Percentiles rank a stretch among this genome's conserved stretches.
phyloP scores from a whole-genome alignment of 2,888 invertebrate genomes.

The Dryadula phaetusa region DNA sequence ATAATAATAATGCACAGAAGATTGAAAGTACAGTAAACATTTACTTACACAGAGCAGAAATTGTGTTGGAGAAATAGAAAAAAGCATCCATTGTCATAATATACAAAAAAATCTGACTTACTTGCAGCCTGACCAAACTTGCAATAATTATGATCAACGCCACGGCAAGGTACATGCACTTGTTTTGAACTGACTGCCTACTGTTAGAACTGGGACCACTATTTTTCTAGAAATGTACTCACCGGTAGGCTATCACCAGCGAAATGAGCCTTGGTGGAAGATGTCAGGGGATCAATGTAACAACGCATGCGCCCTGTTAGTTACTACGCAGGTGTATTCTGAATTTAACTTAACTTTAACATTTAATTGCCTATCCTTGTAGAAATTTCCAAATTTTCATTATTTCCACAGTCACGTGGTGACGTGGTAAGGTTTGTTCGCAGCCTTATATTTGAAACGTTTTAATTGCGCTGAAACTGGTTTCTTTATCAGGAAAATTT shows the following conservation, averaged over 20 bases:
- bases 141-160: slow-evolving; percentile 79
- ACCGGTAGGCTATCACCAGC: slow-evolving; percentile 67
- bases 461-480: not conserved
- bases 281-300: slow-evolving; percentile 59
- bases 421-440: not conserved
- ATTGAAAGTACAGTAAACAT: slow-evolving; percentile 33
- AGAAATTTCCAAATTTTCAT: not conserved
- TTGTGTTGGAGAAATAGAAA: slow-evolving; percentile 48
- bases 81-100: slow-evolving; percentile 44
- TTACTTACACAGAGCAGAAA: slow-evolving; percentile 45
- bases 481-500: not conserved
- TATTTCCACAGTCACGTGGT: not conserved
- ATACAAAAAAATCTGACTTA: slow-evolving; percentile 61
- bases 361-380: slow-evolving; percentile 17
- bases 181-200: slow-evolving; percentile 55
- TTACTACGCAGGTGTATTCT: slow-evolving; percentile 40
- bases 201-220: slow-evolving; percentile 46
- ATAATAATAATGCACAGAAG: slow-evolving; percentile 26
- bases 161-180: slow-evolving; percentile 81
- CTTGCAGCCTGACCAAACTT: slow-evolving; percentile 78
- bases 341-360: slow-evolving; percentile 33
- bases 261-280: slow-evolving; percentile 58
- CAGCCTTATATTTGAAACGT: not conserved
- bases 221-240: slow-evolving; percentile 59
- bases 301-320: slow-evolving; percentile 63